Evolutionary conservation across 2,888 invertebrate species (phyloP), one percentile per base, ranked within the genome.

Genomic region (Athalia cordata): DNA sequence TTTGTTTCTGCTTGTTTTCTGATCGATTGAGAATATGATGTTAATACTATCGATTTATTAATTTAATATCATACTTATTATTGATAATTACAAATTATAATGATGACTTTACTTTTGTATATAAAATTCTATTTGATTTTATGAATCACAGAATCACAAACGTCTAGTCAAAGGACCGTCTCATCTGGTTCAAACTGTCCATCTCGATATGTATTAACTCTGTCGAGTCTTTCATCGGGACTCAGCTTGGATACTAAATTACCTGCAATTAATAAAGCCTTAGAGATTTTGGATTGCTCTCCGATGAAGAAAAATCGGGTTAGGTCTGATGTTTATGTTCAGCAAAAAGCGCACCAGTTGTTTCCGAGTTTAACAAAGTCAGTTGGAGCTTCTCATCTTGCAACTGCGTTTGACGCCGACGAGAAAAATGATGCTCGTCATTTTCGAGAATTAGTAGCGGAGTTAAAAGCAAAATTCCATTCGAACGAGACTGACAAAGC

Each of bases 381-480:
- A 50, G 13, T 68, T 68, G 68, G 68, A 11, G 68, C 68, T 45
- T 50, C 47, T n/a, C 49, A 68, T 9, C 50, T 68, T 49, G 68
- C 43, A 11, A 75, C 75, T 62, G 75, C 61, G 50, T 61, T 75
- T 75, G 75, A 75, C 45, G 61, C 49, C 15, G 61, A 75, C 13
- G 59, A 49, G 49, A 50, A 75, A 43, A 47, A 13, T 50, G 61
- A 61, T 62, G 61, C 62, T 43, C 64, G n/a, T 76, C 76, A 64
- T 13, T 64, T 64, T 76, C 76, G 76, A n/a, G 65, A 76, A 64
- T 55, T 76, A 47, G 55, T 76, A 52, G 52, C 50, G 47, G 76
- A 49, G 43, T 76, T 76, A 55, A 76, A 76, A 76, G 76, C 62
- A 49, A 76, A 76, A 76, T 64, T 13, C 45, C 64, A 76, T 65